Base-by-base conservation (phyloP, 2,888 invertebrate genomes). In the Teinopalpus imperialis region DNA sequence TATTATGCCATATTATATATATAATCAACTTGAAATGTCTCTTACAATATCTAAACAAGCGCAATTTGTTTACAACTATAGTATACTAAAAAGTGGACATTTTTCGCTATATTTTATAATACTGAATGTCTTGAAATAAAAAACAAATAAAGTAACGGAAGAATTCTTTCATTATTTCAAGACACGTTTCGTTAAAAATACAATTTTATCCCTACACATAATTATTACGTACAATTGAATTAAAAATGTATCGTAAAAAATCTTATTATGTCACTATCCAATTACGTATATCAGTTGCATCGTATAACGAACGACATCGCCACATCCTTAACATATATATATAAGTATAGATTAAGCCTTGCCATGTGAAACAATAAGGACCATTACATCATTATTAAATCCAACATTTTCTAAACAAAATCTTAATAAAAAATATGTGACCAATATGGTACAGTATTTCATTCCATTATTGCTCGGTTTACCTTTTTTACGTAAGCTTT, bases 261-360 rank as follows among this genome's bases (percentile, higher is more conserved):
- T 61, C 59, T 65, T 66, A 61, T 56, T 59, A 58, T 58, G 78
- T 81, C 40, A 40, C 80, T 65, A 59, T 65, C 70, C 57, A 64
- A 61, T 87, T 87, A 87, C 87, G 87, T 87, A 87, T 87, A 81
- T 87, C 75, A 73, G 85, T 87, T 87, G 50, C 75, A 32, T 80
- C 74, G 73, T 77, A 79, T 77, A 77, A 59, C 76, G 71, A 63
- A 63, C 63, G 61, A 58, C 56, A 71, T 71, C 70, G 71, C 68
- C 64, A 49, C 47, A 44, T 37, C 39, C 51, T 47, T 37, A 41
- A 41, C 41, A 23, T 48, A 26, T 35, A 36, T 14, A 6, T 34
- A 42, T 16, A 37, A 16, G 8, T n/a, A 20, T 7, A 29, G 2
- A 16, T 3, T 16, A 16, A 16, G 16, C 16, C n/a, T n/a, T n/a